Evolutionary conservation across 2,888 invertebrate genomes (phyloP), one percentile per base, ranked within the genome.

Genomic region (Drosophila barbarae): DNA sequence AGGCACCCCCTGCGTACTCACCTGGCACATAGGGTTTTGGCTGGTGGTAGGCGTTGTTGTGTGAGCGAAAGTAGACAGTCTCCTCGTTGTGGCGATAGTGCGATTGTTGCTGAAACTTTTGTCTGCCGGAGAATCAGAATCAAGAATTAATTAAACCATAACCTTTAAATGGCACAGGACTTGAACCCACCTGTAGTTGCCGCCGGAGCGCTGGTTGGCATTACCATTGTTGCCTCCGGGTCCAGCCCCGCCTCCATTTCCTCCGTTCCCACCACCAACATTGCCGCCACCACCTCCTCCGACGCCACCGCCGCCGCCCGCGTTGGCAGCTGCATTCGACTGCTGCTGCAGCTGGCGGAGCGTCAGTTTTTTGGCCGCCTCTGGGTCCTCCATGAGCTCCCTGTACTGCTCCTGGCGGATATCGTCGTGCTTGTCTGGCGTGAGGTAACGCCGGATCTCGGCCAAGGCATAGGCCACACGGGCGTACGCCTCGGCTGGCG

Each of bases 381-480:
- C 88, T 5, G 88, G 88, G 77, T 87, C 87, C 63, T 87, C 89
- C 88, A 90, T 87, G 59, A 96, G 93, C 85, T 96, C 95, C 36
- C 95, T 91, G 92, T 96, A 93, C 88, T 95, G 96, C 65, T 94
- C 94, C 85, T 94, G 95, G 68, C 96, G 91, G 81, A 96, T 96
- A 87, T 95, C 94, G 82, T 96, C 96, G 83, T 94, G 94, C 63
- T 89, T 91, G 75, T 92, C 92, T 32, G 92, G 92, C 71, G 91
- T 91, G 26, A 93, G 87, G 86, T 91, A 92, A 71, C 92, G 91
- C 69, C 92, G 92, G 26, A 96, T 93, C 88, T 97, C 96, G 0
- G 95, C 94, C 3, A 96, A 90, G 3, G 96, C 96, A 85, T 94
- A 95, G 0, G 96, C 95, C 57, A 97, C 93, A 41, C 96, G 92